phyloP scores from a whole-genome alignment of 2,888 invertebrate species.

The Chironomus tentans region DNA sequence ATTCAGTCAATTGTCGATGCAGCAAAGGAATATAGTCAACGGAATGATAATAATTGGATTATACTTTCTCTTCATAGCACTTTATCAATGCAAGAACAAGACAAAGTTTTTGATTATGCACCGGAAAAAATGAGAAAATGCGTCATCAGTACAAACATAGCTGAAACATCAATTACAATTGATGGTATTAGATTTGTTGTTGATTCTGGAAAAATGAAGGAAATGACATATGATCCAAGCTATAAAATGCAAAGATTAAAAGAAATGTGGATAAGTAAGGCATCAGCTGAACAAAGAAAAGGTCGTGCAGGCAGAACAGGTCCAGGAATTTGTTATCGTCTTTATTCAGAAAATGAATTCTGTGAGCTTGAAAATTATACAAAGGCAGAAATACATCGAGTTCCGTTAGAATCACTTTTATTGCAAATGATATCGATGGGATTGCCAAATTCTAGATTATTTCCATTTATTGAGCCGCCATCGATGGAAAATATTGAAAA shows the following conservation, averaged over 20 bases:
- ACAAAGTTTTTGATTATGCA: conserved; percentile 93
- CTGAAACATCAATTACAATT: conserved; percentile 96
- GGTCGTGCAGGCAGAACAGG: conserved; percentile 93
- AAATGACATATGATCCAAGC: conserved; percentile 90
- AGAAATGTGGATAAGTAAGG: conserved; percentile 96
- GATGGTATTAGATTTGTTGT: conserved; percentile 96
- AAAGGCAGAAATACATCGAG: conserved; percentile 87
- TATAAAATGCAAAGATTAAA: conserved; percentile 84
- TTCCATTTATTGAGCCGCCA: conserved; percentile 95
- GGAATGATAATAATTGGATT: conserved; percentile 78
- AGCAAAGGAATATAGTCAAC: conserved; percentile 62
- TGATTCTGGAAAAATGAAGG: conserved; percentile 94
- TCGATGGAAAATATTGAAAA: conserved; percentile 74
- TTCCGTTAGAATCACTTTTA: conserved; percentile 84
- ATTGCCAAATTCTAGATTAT: conserved; percentile 77
- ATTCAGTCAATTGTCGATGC: conserved; percentile 82
- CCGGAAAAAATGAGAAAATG: conserved; percentile 93
- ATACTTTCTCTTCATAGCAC: conserved; percentile 88
- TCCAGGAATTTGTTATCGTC: conserved; percentile 88
- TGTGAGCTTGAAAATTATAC: conserved; percentile 69
- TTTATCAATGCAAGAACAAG: conserved; percentile 87
- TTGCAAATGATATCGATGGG: conserved; percentile 92
- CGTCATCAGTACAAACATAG: conserved; percentile 95
- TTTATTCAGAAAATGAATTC: conserved; percentile 79
- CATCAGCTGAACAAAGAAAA: conserved; percentile 93